phyloP scores from a whole-genome alignment of 2,113 vertebrate genomes.

The Meriones unguiculatus region DNA sequence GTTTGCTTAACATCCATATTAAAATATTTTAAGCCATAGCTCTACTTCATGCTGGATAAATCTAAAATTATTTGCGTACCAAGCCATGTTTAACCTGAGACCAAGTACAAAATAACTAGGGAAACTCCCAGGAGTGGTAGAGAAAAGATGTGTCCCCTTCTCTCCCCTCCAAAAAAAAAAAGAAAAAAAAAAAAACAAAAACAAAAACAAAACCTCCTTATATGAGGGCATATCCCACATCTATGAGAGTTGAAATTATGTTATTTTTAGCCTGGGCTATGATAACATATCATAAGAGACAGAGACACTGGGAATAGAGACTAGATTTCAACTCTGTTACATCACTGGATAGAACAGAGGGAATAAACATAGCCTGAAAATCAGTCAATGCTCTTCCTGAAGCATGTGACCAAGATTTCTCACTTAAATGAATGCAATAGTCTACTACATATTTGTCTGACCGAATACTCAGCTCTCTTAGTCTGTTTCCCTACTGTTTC shows the following conservation, averaged over 20 bases:
- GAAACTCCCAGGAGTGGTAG: no score
- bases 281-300: neutral
- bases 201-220: neutral
- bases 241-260: neutral
- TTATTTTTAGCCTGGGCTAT: neutral
- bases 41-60: no score
- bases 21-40: no score
- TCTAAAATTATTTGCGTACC: no score
- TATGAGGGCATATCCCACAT: neutral
- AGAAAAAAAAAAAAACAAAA: no score
- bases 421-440: rapidly evolving
- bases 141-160: no score
- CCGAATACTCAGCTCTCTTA: neutral
- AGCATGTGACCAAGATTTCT: neutral
- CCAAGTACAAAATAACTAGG: no score
- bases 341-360: neutral
- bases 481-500: neutral
- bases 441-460: neutral
- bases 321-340: neutral
- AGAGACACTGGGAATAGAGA: neutral
- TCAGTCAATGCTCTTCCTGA: neutral
- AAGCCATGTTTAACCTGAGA: no score
- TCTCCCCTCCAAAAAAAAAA: no score
- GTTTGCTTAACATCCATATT: no score
- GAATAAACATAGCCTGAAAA: neutral